phyloP scores from a whole-genome alignment of 2,113 vertebrate genomes.

The Peucedramus taeniatus region DNA sequence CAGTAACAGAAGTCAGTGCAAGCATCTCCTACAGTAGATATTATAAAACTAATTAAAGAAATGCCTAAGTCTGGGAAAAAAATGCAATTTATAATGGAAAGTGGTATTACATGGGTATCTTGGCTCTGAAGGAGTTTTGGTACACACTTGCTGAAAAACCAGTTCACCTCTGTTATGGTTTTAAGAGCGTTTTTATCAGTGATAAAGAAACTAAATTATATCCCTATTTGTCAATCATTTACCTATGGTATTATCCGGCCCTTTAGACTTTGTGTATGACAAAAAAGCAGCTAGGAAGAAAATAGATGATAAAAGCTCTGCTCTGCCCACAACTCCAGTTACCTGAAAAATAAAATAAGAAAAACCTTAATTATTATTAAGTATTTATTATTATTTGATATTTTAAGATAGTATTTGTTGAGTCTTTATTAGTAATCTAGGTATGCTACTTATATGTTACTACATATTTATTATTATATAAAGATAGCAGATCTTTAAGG shows the following conservation, averaged over 20 bases:
- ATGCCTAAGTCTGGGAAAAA: background rate
- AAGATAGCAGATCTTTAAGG: background rate
- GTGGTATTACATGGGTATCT: background rate
- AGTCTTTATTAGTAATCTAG: background rate
- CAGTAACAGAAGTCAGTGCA: background rate
- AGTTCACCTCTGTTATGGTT: background rate
- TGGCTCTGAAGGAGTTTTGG: background rate
- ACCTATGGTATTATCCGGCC: slow-evolving; percentile 89
- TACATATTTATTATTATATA: background rate
- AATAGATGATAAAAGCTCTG: slow-evolving; percentile 94
- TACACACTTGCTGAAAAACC: background rate
- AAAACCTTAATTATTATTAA: background rate
- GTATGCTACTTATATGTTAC: background rate
- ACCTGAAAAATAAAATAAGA: slow-evolving; percentile 73
- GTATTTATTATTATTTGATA: background rate
- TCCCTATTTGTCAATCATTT: slow-evolving; percentile 4
- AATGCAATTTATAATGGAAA: background rate
- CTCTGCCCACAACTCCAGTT: slow-evolving; percentile 95
- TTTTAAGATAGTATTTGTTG: background rate
- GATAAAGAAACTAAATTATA: background rate
- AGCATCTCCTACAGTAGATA: background rate
- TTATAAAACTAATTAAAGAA: background rate
- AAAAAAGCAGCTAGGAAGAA: slow-evolving; percentile 95
- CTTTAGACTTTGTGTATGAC: slow-evolving; percentile 92
- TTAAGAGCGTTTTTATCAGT: background rate